Base-by-base conservation (phyloP, 2,797 vertebrate species). In the Rhabdomys pumilio region DNA sequence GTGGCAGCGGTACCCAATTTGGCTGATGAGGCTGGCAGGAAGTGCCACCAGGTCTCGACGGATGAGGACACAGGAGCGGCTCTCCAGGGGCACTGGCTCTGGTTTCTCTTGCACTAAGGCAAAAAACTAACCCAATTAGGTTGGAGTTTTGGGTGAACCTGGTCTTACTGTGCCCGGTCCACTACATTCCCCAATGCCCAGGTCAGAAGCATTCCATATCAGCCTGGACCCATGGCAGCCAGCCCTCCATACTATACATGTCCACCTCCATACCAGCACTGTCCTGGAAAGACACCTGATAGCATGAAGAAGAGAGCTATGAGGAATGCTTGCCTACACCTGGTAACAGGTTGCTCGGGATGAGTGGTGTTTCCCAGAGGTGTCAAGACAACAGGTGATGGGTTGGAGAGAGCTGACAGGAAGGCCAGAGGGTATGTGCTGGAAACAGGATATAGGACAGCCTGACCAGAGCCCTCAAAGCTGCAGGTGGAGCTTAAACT, bases 1-100 rank as follows among this genome's bases (percentile, higher is more conserved):
- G 98, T 99, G 99, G 98, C 99, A 99, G 59, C 99, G 99, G 98
- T 99, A 99, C 1, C 99, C 99, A 0, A 99, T 99, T 98, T 99
- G 99, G 98, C 99, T 99, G 98, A 99, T 99, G 94, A 99, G 99
- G 96, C 99, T 99, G 97, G 99, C 99, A 0, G 99, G 99, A 86
- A 99, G 99, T 0, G 99, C 99, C 63, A 99, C 99, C 65, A 99
- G 98, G 93, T 99, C 99, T 1, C 99, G 98, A 29, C 99, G 99
- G 96, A 99, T 99, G 97, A 99, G 99, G 59, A 99, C 99, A 0
- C 99, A 99, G 72, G 99, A 99, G 41, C 99, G 99, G 98, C 99
- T 99, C 98, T 99, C 99, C 98, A 99, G 98, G 0, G 99, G 99
- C 79, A 99, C 98, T 67, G 99, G 99, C 96, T 99, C 99, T 0